Base-by-base conservation (phyloP, 1,140 invertebrate species). In the Bombus confusus region DNA sequence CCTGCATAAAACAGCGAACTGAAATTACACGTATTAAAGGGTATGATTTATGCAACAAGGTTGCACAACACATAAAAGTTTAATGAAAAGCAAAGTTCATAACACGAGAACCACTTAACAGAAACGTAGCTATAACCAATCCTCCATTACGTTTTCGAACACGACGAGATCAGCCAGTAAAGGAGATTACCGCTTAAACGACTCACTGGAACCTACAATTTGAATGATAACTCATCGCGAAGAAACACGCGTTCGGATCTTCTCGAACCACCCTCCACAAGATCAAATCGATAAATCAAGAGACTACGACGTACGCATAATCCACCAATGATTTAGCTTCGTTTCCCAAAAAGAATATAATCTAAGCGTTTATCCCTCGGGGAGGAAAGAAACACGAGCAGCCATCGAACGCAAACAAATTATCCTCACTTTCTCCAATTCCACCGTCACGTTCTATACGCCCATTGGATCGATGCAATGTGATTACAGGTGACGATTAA, bases 401-500 rank as follows among this genome's bases (percentile, higher is more conserved):
- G 22, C 18, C 74, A 37, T 31, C 47, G 68, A 59, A 41, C 2
- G 37, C 34, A 72, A 78, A 69, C 75, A 79, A 71, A 71, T 84
- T 79, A 43, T 71, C 76, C 13, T 34, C 52, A 41, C 66, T 79
- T 80, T 80, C 47, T 37, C 68, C 52, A 34, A 75, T 86, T 73
- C 68, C 57, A 83, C 74, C 80, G 73, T 37, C 75, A 18, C 6
- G 5, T 41, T 41, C 12, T 15, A 13, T 9, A 73, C 43, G 41
- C 18, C 37, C 25, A 39, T 22, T 8, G 28, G 9, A 37, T 69
- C 52, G 75, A 39, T 31, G 66, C 3, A 25, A 28, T 37, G n/a
- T 71, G 39, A 72, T 80, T 80, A 80, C 18, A 3, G 22, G 39
- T 10, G 28, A 80, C n/a, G 83, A 80, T 84, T 84, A 84, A 84